A percentile compares a stretch with the other conserved stretches of the same genome.
phyloP scores from a whole-genome alignment of 2,888 invertebrate genomes.

The Glomeris marginata region DNA sequence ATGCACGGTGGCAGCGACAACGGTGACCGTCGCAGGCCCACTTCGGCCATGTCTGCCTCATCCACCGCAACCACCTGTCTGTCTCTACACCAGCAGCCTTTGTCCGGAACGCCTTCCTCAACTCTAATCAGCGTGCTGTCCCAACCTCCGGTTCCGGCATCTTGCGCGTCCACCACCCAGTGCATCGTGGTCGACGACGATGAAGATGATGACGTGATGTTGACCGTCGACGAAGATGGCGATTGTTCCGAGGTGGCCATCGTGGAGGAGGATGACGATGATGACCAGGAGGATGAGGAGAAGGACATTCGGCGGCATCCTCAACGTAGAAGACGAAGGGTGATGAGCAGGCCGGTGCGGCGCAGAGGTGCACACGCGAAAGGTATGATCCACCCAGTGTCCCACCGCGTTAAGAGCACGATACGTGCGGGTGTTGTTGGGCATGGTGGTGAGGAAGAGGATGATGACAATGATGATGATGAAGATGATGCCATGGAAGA shows the following conservation, averaged over 20 bases:
- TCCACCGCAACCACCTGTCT: constrained; percentile 1
- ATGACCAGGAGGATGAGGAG: constrained; percentile 14
- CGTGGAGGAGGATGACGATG: constrained; percentile 15
- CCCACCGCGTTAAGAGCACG: too few species aligned
- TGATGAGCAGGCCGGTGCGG: constrained; percentile 4
- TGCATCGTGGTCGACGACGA: constrained; percentile 9
- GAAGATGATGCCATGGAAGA: constrained; percentile 29
- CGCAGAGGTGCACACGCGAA: too few species aligned
- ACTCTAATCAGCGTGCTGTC: not conserved
- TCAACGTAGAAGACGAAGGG: not conserved
- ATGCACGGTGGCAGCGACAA: constrained; percentile 32
- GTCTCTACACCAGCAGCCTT: not conserved
- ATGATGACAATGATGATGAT: constrained; percentile 31
- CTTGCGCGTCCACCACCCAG: not conserved
- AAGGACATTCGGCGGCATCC: constrained; percentile 1
- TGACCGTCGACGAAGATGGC: constrained; percentile 9
- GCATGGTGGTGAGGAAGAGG: not conserved
- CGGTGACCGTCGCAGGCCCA: constrained; percentile 11
- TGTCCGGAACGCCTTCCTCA: not conserved
- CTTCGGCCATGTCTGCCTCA: not conserved
- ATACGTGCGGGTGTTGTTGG: too few species aligned
- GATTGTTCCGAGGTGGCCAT: constrained; percentile 14
- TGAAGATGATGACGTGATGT: not conserved
- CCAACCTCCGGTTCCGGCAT: not conserved
- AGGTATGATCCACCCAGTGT: too few species aligned